Evolutionary conservation across 2,113 vertebrate species (phyloP).

Genomic region (Gracilinanus agilis): DNA sequence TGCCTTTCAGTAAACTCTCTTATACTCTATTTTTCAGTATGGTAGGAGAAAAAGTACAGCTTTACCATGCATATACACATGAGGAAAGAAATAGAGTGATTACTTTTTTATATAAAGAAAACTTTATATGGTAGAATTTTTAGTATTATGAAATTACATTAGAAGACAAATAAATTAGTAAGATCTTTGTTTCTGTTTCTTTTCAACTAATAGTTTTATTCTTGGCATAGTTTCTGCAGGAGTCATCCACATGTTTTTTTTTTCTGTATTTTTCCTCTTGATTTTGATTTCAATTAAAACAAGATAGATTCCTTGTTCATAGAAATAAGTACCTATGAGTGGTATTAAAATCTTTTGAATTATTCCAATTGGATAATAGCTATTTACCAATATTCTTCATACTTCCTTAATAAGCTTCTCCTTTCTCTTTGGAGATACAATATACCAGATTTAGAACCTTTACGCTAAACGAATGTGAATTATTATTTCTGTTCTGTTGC

Average conservation of each 20-base stretch:
- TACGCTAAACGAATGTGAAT: background rate
- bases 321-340: background rate
- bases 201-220: background rate
- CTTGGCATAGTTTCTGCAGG: background rate
- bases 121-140: background rate
- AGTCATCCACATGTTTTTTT: background rate
- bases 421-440: background rate
- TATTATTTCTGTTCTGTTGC: background rate
- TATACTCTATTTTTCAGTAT: background rate
- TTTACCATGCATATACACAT: background rate
- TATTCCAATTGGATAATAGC: background rate
- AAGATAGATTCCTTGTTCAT: background rate
- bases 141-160: background rate
- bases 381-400: background rate
- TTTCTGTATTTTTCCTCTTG: background rate
- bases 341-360: background rate
- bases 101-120: background rate
- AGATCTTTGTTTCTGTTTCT: background rate
- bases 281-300: background rate
- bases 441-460: too few relatives aligned
- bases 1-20: background rate
- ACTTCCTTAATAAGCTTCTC: background rate
- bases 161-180: background rate
- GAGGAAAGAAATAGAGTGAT: background rate
- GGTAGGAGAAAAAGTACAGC: background rate